Base-by-base conservation (phyloP, 2,888 invertebrate species). In the Euspilapteryx auroguttella region DNA sequence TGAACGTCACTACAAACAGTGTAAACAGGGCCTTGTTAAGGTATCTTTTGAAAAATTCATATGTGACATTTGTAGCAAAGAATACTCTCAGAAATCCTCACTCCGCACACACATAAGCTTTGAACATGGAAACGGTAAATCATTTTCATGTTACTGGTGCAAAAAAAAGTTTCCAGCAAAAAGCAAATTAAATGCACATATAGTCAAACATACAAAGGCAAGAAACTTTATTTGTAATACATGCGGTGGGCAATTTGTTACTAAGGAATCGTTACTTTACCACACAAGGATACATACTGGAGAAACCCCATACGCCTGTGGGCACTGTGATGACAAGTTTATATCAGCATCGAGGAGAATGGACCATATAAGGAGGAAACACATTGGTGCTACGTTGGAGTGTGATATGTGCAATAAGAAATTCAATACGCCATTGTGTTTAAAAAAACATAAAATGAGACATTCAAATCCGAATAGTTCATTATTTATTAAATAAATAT, bases 211-310 rank as follows among this genome's bases (percentile, higher is more conserved):
- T 36, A 55, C 55, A 0, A 44, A 44, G 25, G 48, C 53, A 28
- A 53, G 50, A 32, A 44, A 49, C 5, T 52, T 45, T 34, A 31
- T 35, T 7, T 55, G 55, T 38, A 33, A 38, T 10, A 28, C 39
- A 0, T 55, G 55, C 28, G 39, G 40, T 5, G 41, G 45, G 1
- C 38, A 41, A 29, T 55, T 50, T 40, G 49, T 44, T 2, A 43
- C 47, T 1, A 51, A 43, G 31, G 35, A 36, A 11, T 44, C 55
- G 6, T 30, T 55, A n/a, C 21, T 45, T 9, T 48, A 48, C 27
- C 55, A 55, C 26, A 52, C 45, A 2, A 35, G 55, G 20, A 42
- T 36, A 1, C 55, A 55, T 22, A 55, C 54, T 0, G 55, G 55
- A 3, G 55, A 53, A 21, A 48, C 38, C 3, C 54, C 55, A 1